These are phyloP conservation scores for Villa cingulata DNA, from an alignment of 2,888 invertebrate species.

Conservation along the genomic window DNA sequence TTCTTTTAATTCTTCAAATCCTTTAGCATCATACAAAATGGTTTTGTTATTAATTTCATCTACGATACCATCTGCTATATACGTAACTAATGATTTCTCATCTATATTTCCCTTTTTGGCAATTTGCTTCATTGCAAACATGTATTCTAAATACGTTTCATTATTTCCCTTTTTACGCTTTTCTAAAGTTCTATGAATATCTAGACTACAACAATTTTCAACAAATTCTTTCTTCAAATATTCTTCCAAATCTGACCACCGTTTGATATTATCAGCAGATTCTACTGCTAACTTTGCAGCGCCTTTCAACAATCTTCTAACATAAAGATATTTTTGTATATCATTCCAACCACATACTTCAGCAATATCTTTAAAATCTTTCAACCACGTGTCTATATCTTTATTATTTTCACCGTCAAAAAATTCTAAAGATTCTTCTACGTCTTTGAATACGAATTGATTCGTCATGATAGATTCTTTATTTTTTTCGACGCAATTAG, in stretches of 20 bases:
- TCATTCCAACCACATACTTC: background rate
- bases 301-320: background rate
- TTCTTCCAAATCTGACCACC: background rate
- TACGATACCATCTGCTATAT: too few relatives aligned
- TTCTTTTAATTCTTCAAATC: too few relatives aligned
- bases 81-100: too few relatives aligned
- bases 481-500: too few relatives aligned
- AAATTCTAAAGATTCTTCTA: background rate
- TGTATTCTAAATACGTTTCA: background rate
- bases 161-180: background rate
- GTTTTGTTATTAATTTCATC: too few relatives aligned
- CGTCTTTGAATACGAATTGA: background rate
- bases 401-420: background rate
- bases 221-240: background rate
- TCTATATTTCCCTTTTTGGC: too few relatives aligned
- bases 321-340: background rate
- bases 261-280: background rate
- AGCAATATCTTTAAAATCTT: background rate
- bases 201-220: background rate
- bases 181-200: background rate
- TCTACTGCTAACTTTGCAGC: background rate
- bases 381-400: background rate
- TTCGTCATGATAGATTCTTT: too few relatives aligned
- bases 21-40: too few relatives aligned
- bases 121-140: too few relatives aligned